Evolutionary conservation across 37 sponge, comb jelly and placozoan species (phyloP), one percentile per base, ranked within the genome.

Genomic region (Dysidea cf. avara): DNA sequence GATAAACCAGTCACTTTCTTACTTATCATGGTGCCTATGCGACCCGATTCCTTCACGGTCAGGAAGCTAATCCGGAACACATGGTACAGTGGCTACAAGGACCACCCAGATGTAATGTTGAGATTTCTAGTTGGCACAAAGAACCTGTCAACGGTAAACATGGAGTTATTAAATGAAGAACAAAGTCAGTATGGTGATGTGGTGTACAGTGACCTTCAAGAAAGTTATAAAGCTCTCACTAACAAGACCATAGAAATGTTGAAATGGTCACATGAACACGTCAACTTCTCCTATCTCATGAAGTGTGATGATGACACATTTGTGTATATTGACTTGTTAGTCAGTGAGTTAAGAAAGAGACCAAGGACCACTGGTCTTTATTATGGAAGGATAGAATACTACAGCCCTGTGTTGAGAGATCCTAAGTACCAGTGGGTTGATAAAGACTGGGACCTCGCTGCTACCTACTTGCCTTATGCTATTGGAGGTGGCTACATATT

Each of bases 271-370:
- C 51, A 49, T 60, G 17, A 68, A 39, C 61, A 76, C 37, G 47
- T 75, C 5, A 36, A 71, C 16, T 86, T 90, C 33, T 61, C 57
- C 0, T 94, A 81, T 49, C 29, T 90, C 14, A 14, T 94, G 66
- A 94, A 94, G 55, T 81, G 87, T 58, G 95, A 94, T 68, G 95
- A 94, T 67, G 95, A 94, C 43, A 75, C 85, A 17, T 94, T 81
- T 61, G 75, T 88, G 1, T 25, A 75, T 2, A 52, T 86, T 38
- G 53, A 68, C 20, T 18, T 46, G 0, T 33, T 94, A 40, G 13
- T 83, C 48, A 47, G 56, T 21, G 90, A 83, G 38, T 33, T 94
- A 18, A 4, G 43, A 22, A 20, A 70, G 47, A 39, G 81, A 56
- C n/a, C n/a, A n/a, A n/a, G n/a, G n/a, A 26, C 17, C 0, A 55